Evolutionary conservation across 2,113 vertebrate species (phyloP), one percentile per base, ranked within the genome.

Genomic region (Clarias magur): DNA sequence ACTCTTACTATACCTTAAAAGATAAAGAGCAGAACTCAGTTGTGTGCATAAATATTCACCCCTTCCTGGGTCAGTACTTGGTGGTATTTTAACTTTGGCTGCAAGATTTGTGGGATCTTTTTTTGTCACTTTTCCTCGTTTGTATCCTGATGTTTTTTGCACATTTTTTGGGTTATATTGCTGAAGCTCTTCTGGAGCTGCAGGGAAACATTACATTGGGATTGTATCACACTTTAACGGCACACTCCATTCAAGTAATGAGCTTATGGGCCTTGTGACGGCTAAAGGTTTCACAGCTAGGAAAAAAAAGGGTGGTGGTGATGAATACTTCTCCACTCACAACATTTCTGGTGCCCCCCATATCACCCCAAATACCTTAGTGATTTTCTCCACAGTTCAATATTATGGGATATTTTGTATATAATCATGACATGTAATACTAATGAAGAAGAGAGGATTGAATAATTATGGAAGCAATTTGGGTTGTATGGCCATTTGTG

Each of bases 381-480:
- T 19, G 27, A 70, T 42, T 73, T 73, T 42, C 38, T 38, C 17
- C 70, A 73, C 70, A 73, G 9, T 11, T 73, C 34, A 23, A 8
- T 73, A 73, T 42, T 42, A 73, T 42, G 34, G 34, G 34, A 9
- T 42, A 21, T 42, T 34, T 23, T 21, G 38, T 23, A 10, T 38
- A 38, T 1, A 73, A 21, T 3, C 19, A 23, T 73, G 70, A 38
- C 12, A 1, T 42, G 23, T 73, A 73, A 73, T 73, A 42, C 17
- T 10, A 42, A 30, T 70, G 16, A 60, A 73, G 38, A 48, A 23
- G 70, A 19, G 70, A 17, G 9, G 10, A 60, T 27, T 48, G 17
- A 23, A 48, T 75, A 68, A 34, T 72, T 76, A 53, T 80, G 54
- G 54, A 80, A 57, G n/a, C 78, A 30, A 16, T 80, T n/a, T 80